phyloP scores from a whole-genome alignment of 2,113 vertebrate species.

The Oreocharis arfaki region DNA sequence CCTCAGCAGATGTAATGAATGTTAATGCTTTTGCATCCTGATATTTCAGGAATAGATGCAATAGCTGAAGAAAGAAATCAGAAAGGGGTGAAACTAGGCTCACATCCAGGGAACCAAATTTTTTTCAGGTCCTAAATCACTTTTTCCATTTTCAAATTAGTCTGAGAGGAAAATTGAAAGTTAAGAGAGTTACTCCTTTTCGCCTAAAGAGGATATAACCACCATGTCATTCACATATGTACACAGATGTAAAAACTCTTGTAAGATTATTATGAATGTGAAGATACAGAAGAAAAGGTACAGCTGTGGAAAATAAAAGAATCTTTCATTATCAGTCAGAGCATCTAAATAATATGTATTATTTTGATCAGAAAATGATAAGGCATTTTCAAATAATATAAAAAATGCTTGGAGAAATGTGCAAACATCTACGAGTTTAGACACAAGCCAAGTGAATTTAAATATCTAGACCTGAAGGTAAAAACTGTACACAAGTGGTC shows the following conservation, averaged over 20 bases:
- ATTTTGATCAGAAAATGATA: neutral
- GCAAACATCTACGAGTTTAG: neutral
- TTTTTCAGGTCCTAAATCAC: neutral
- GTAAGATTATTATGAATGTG: neutral
- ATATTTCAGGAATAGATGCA: neutral
- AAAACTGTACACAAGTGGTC: neutral
- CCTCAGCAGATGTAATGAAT: neutral
- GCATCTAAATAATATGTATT: neutral
- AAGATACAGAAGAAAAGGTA: neutral
- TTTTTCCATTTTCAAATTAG: neutral
- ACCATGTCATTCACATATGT: neutral
- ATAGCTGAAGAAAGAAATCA: neutral
- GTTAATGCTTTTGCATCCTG: neutral
- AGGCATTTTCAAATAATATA: neutral
- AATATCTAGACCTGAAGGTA: neutral
- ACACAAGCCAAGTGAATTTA: neutral
- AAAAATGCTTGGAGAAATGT: neutral
- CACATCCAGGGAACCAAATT: neutral
- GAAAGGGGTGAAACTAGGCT: neutral
- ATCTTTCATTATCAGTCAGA: neutral
- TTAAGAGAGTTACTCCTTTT: neutral
- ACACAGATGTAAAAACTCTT: neutral
- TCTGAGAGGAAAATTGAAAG: neutral
- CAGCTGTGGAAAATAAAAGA: neutral
- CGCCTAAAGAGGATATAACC: neutral